These are phyloP conservation scores for Synanthedon myopaeformis DNA, from an alignment of 2,888 invertebrate genomes.

Conservation along the genomic window DNA sequence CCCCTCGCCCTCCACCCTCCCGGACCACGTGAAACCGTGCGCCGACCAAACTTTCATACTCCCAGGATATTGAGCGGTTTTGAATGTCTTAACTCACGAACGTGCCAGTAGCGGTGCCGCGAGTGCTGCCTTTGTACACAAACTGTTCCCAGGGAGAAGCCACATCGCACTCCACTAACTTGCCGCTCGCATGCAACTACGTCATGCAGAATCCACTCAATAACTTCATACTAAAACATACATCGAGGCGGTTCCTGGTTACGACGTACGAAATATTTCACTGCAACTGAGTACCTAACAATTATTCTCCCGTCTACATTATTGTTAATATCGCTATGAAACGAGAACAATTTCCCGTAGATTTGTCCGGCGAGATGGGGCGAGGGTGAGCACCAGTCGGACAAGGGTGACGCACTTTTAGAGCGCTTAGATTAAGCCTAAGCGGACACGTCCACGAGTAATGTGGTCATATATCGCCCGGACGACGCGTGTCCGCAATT, in stretches of 20 bases:
- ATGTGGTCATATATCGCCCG: slow-evolving; percentile 67
- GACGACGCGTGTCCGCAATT: slow-evolving; percentile 54
- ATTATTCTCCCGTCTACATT: not conserved
- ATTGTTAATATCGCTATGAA: not conserved
- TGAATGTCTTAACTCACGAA: slow-evolving; percentile 71
- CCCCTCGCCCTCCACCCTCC: slow-evolving; percentile 65
- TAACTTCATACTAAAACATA: not conserved
- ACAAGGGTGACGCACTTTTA: slow-evolving; percentile 60
- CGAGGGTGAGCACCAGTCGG: slow-evolving; percentile 31
- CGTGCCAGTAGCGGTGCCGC: slow-evolving; percentile 43
- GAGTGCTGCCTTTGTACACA: slow-evolving; percentile 48
- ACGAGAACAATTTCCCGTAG: not conserved
- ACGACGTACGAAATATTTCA: too few species aligned
- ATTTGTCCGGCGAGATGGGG: slow-evolving; percentile 14
- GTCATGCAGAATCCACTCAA: not conserved
- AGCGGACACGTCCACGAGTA: slow-evolving; percentile 64
- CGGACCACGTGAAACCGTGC: slow-evolving; percentile 69
- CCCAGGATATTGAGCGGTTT: slow-evolving; percentile 70
- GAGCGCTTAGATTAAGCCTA: slow-evolving; percentile 57
- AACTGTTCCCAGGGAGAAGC: slow-evolving; percentile 51
- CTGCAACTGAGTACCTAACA: too few species aligned
- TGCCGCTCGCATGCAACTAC: slow-evolving; percentile 4
- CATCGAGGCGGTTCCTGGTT: not conserved
- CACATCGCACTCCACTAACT: slow-evolving; percentile 24
- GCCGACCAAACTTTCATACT: slow-evolving; percentile 69